These are phyloP conservation scores for Herpailurus yagouaroundi DNA, from an alignment of 2,113 vertebrate genomes.

Conservation along the genomic window DNA sequence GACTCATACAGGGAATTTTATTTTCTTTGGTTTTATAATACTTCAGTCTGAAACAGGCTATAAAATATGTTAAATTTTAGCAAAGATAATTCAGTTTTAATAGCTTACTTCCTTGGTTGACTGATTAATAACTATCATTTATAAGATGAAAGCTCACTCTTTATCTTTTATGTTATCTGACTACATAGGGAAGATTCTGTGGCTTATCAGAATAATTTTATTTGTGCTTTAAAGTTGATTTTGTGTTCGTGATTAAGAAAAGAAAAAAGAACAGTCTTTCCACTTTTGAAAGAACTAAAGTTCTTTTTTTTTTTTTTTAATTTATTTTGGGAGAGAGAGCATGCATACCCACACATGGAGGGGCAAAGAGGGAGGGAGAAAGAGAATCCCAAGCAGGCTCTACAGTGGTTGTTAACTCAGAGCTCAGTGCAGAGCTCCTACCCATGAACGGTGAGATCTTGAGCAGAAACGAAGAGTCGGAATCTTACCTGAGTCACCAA, in stretches of 20 bases:
- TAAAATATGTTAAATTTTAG: conserved; percentile 36
- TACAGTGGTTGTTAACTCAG: no score
- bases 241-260: background rate
- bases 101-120: background rate
- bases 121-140: background rate
- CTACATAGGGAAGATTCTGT: background rate
- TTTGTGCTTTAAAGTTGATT: conserved; percentile 13
- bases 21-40: conserved; percentile 15
- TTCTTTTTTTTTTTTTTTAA: no score
- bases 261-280: background rate
- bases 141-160: background rate
- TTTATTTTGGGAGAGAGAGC: no score
- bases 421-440: no score
- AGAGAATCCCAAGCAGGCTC: no score
- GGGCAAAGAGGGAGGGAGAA: no score
- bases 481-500: no score
- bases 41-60: background rate
- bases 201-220: background rate
- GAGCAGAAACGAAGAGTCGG: no score
- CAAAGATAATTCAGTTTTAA: background rate
- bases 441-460: no score
- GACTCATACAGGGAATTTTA: conserved; percentile 3
- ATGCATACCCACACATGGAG: no score
- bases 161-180: background rate
- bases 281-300: background rate